Conservation (phyloP, 2,888 invertebrate genomes). For the Campoplex nolae region DNA sequence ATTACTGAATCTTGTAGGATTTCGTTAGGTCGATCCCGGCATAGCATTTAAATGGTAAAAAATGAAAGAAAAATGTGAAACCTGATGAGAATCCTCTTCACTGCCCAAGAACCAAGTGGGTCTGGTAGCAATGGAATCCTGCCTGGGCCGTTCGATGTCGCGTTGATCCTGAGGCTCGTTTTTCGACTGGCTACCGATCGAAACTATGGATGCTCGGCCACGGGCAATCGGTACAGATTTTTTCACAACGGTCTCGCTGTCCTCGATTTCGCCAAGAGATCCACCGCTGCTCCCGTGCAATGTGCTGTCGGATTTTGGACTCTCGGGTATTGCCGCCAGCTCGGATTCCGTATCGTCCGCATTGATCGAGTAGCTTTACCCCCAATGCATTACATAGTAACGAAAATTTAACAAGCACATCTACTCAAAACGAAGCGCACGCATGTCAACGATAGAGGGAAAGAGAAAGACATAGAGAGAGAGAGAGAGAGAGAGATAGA, state of each 20-base stretch:
- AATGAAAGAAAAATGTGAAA: constrained; percentile 57
- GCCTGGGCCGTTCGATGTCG: constrained; percentile 66
- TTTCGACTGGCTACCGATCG: constrained; percentile 84
- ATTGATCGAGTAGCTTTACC: constrained; percentile 86
- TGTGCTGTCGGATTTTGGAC: constrained; percentile 94
- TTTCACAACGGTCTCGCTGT: constrained; percentile 73
- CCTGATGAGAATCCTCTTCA: constrained; percentile 85
- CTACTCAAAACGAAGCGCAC: constrained; percentile 75
- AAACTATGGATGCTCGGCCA: constrained; percentile 59
- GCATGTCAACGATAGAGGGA: constrained; percentile 60
- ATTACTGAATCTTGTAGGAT: too few relatives aligned
- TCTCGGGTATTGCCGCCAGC: constrained; percentile 95
- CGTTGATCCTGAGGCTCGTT: constrained; percentile 65
- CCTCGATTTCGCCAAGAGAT: constrained; percentile 81
- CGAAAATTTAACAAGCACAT: constrained; percentile 76
- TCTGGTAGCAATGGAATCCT: constrained; percentile 77
- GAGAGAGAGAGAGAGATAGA: constrained; percentile 18
- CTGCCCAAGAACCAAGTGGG: constrained; percentile 87
- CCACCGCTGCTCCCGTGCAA: constrained; percentile 89
- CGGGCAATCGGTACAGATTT: constrained; percentile 69
- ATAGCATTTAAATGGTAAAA: background rate
- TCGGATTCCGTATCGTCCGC: constrained; percentile 96
- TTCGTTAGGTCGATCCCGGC: too few relatives aligned
- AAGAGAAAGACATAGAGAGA: constrained; percentile 3
- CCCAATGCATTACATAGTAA: constrained; percentile 76